Base-by-base conservation (phyloP, 2,888 invertebrate genomes). In the Actias luna region DNA sequence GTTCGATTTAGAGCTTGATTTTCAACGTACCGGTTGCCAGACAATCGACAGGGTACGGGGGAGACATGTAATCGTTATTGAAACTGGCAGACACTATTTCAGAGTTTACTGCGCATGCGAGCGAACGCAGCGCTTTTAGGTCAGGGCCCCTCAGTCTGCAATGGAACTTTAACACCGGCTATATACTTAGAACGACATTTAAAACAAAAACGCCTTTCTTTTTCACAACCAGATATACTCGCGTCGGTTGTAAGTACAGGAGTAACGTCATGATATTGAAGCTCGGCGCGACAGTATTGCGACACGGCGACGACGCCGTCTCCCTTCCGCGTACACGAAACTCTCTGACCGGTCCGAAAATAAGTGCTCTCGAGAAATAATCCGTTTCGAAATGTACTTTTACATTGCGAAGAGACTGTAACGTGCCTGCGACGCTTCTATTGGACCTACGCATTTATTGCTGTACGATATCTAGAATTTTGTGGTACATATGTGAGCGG, bases 101-200 rank as follows among this genome's bases (percentile, higher is more conserved):
- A 77, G 82, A 81, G 79, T 80, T 78, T 70, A 76, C 68, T 75
- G 87, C 90, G 89, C 90, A 89, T 87, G 92, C 89, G 88, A 69
- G 82, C 74, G 79, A 81, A 73, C 81, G 78, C 79, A 76, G 73
- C 74, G 76, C 79, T 82, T 85, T 84, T 88, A 83, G 90, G 90
- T 90, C 92, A 89, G 84, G 91, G 91, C 84, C 79, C 84, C 81
- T 74, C 88, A 85, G 88, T 85, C 85, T 84, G 86, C 78, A 86
- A 86, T 84, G 82, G 84, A 81, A 82, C 79, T 83, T 82, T 84
- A 83, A 82, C 77, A 75, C 77, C 46, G 46, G 80, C 80, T 79
- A 81, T 86, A 87, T 80, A 84, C 84, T 80, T 80, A 81, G 82
- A 70, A 81, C 83, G 80, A 78, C 77, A 79, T 84, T 83, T 50